These are phyloP conservation scores for Eugnorisma glareosa DNA, from an alignment of 2,888 invertebrate species.

Conservation along the genomic window DNA sequence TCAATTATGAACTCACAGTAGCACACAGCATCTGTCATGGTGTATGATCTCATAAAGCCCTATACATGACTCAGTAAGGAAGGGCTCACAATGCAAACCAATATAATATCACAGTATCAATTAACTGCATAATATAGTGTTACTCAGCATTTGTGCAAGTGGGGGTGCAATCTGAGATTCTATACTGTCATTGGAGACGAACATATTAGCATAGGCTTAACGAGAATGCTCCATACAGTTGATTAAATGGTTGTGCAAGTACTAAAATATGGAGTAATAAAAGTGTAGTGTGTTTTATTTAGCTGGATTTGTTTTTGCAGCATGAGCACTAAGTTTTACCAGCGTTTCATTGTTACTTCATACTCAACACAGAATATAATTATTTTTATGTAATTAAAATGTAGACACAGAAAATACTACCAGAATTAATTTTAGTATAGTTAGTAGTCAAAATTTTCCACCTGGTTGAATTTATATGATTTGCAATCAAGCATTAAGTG, in stretches of 20 bases:
- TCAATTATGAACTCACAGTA: not conserved
- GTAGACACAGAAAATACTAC: not conserved
- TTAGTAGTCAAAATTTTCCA: conserved; percentile 24
- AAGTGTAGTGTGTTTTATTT: not conserved
- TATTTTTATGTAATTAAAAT: conserved; percentile 8
- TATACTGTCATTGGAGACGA: conserved; percentile 2
- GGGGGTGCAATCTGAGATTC: conserved; percentile 47
- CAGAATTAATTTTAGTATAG: not conserved
- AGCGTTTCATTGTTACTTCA: not conserved
- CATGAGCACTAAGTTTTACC: not conserved
- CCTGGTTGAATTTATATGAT: conserved; percentile 24
- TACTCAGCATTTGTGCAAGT: conserved; percentile 46
- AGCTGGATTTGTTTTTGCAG: not conserved
- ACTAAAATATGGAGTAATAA: not conserved
- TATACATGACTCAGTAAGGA: conserved; percentile 39
- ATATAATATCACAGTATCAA: conserved; percentile 61
- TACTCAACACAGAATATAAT: not conserved
- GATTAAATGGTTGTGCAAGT: not conserved
- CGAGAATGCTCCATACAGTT: not conserved
- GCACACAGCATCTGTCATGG: conserved; percentile 4
- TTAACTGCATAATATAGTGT: conserved; percentile 51
- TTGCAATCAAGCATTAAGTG: conserved; percentile 26
- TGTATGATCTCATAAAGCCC: conserved; percentile 51
- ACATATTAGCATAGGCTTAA: conserved; percentile 7
- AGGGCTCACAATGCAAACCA: conserved; percentile 42